phyloP scores from a whole-genome alignment of 2,888 invertebrate genomes.

The Dendrolimus pini region DNA sequence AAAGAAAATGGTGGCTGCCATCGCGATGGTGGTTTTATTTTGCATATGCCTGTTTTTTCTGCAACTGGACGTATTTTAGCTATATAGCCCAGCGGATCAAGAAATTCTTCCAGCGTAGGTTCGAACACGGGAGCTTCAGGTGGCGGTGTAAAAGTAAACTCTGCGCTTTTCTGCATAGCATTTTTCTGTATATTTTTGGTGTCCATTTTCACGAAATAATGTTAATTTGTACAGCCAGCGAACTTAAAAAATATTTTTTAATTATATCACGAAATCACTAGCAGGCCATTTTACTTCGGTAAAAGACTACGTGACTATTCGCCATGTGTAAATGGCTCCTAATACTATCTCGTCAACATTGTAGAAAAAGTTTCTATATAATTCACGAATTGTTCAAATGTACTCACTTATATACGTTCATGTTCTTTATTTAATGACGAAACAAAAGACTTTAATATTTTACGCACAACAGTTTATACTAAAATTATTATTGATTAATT shows the following conservation, averaged over 20 bases:
- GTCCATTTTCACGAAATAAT: conserved; percentile 43
- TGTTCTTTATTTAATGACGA: neutral
- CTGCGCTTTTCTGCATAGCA: conserved; percentile 71
- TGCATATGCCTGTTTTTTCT: conserved; percentile 84
- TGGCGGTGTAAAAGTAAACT: conserved; percentile 69
- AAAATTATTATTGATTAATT: conserved; percentile 1
- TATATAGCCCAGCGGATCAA: conserved; percentile 84
- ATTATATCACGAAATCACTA: conserved; percentile 15
- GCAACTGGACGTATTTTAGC: conserved; percentile 84
- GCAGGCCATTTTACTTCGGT: conserved; percentile 22
- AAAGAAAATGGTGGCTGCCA: conserved; percentile 89
- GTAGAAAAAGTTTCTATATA: conserved; percentile 3
- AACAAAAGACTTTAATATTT: neutral
- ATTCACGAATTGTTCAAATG: neutral
- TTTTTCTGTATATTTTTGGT: conserved; percentile 69
- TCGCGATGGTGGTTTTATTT: conserved; percentile 84
- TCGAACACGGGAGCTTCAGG: conserved; percentile 83
- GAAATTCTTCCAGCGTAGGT: conserved; percentile 84
- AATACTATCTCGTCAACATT: conserved; percentile 14
- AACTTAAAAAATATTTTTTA: neutral
- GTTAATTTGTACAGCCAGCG: neutral
- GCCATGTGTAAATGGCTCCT: conserved; percentile 74
- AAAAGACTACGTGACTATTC: conserved; percentile 69
- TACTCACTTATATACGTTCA: conserved; percentile 2
- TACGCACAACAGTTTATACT: neutral